Conservation (phyloP, 1,140 invertebrate species). For the Drosophila grimshawi region DNA sequence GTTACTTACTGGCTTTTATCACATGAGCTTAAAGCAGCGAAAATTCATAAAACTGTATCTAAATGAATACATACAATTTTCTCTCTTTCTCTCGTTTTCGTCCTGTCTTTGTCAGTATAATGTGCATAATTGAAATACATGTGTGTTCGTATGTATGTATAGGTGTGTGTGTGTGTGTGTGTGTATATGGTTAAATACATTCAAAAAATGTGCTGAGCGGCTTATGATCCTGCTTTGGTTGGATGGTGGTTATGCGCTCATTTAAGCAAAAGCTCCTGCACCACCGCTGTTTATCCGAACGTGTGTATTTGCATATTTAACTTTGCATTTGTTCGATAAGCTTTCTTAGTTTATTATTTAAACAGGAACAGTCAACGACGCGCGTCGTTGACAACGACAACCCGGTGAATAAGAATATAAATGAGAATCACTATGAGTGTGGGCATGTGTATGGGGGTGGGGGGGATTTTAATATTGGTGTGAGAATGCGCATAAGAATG, state of each 20-base stretch:
- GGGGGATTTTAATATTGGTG: not conserved
- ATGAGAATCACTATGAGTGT: slow-evolving; percentile 31
- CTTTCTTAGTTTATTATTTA: slow-evolving; percentile 75
- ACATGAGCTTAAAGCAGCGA: slow-evolving; percentile 54
- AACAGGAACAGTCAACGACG: slow-evolving; percentile 54
- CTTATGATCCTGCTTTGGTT: slow-evolving; percentile 58
- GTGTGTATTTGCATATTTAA: slow-evolving; percentile 67
- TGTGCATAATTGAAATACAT: slow-evolving; percentile 70
- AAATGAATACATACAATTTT: slow-evolving; percentile 10
- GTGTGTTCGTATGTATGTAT: slow-evolving; percentile 26
- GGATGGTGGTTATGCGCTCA: slow-evolving; percentile 1
- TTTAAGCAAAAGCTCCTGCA: slow-evolving; percentile 3
- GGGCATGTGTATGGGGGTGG: slow-evolving; percentile 12
- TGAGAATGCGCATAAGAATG: not conserved
- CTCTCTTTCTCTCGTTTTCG: not conserved
- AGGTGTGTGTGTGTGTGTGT: not conserved
- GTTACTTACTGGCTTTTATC: slow-evolving; percentile 69
- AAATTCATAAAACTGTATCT: slow-evolving; percentile 27
- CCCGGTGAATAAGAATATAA: slow-evolving; percentile 8
- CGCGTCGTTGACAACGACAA: slow-evolving; percentile 50
- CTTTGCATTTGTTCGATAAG: slow-evolving; percentile 72
- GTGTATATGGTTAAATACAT: slow-evolving; percentile 59
- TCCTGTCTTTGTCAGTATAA: not conserved
- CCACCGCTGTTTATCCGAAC: slow-evolving; percentile 1
- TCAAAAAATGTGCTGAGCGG: slow-evolving; percentile 70